A percentile compares a stretch with the other conserved stretches of the same genome.
These are phyloP conservation scores for Sabatieria punctata DNA, from an alignment of 2,888 invertebrate genomes.

Conservation along the genomic window DNA sequence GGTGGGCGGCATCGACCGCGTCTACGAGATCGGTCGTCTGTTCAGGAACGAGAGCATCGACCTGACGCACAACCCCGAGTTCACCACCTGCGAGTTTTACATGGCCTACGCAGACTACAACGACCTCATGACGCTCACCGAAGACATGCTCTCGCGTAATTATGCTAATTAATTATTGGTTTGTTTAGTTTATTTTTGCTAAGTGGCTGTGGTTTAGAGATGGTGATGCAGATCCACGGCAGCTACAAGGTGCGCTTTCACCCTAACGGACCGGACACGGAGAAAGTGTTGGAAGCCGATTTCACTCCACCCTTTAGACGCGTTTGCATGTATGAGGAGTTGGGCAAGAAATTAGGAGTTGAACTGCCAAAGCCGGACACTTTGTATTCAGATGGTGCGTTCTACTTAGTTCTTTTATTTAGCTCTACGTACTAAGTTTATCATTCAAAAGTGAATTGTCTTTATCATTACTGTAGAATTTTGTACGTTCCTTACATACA, in stretches of 20 bases:
- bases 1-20: slow-evolving; percentile 87
- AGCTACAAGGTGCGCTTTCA: slow-evolving; percentile 76
- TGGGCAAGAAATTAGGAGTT: slow-evolving; percentile 55
- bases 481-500: too few species aligned
- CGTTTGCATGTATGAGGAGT: slow-evolving; percentile 70
- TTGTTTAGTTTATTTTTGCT: slow-evolving; percentile 1
- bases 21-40: slow-evolving; percentile 57
- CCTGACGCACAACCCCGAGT: slow-evolving; percentile 96
- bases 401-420: background rate
- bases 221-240: slow-evolving; percentile 82
- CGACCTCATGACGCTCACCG: slow-evolving; percentile 80
- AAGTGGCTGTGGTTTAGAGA: slow-evolving; percentile 40
- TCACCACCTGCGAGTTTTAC: slow-evolving; percentile 98
- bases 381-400: slow-evolving; percentile 32
- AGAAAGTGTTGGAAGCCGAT: slow-evolving; percentile 62
- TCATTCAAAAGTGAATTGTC: slow-evolving; percentile 6
- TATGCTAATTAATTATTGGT: too few species aligned
- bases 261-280: slow-evolving; percentile 57
- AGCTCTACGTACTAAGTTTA: background rate
- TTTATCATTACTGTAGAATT: too few species aligned
- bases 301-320: slow-evolving; percentile 92
- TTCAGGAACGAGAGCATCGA: slow-evolving; percentile 99
- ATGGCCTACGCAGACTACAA: slow-evolving; percentile 99
- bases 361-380: slow-evolving; percentile 36
- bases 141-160: slow-evolving; percentile 60